These are phyloP conservation scores for Hylyphantes graminicola DNA, from an alignment of 1,140 invertebrate species.

Conservation along the genomic window DNA sequence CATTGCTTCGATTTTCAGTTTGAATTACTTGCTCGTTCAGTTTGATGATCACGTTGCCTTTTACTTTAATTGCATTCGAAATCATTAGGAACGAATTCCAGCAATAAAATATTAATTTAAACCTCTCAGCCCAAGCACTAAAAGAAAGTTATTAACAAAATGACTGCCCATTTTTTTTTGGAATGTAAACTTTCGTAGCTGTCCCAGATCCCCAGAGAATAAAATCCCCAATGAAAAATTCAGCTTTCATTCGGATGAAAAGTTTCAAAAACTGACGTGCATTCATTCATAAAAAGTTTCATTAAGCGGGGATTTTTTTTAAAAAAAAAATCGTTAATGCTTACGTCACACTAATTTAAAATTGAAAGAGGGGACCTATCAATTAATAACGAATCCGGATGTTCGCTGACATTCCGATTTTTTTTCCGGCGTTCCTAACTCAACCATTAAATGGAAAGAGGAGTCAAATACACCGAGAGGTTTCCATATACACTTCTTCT, in stretches of 20 bases:
- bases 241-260: constrained; percentile 1
- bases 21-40: neutral
- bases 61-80: constrained; percentile 28
- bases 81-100: constrained; percentile 12
- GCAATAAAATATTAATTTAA: constrained; percentile 37
- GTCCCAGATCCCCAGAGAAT: neutral
- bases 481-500: no score
- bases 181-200: no score
- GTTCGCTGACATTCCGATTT: no score
- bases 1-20: no score
- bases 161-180: neutral
- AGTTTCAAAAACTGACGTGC: neutral
- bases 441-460: no score
- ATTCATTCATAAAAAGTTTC: constrained; percentile 21
- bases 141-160: constrained; percentile 3
- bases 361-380: neutral
- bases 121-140: neutral
- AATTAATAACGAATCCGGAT: neutral
- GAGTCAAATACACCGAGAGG: no score
- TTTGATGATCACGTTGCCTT: neutral
- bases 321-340: constrained; percentile 10
- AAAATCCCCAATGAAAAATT: constrained; percentile 8
- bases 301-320: neutral
- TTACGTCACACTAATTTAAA: neutral
- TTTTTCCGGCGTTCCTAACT: no score